Conservation (phyloP, 2,888 invertebrate species). For the Invenusta paracnida region DNA sequence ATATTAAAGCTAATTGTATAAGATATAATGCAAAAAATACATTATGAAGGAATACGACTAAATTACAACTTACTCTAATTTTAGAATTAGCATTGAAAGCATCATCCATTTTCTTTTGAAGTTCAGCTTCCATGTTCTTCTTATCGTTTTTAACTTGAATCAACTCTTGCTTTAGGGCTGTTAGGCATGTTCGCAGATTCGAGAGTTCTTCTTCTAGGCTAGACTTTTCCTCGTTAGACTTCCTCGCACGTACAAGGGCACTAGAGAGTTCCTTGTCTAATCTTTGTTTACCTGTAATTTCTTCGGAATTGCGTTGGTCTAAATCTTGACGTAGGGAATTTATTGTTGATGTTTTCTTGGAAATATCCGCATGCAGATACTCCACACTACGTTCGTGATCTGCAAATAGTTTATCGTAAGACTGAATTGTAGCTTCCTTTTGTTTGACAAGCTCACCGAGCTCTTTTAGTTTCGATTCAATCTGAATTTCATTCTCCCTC, state of each 20-base stretch:
- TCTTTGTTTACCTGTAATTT: neutral
- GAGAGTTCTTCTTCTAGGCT: too few species aligned
- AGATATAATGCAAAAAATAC: too few species aligned
- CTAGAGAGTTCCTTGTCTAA: neutral
- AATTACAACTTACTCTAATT: too few species aligned
- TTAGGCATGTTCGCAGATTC: too few species aligned
- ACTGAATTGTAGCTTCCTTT: neutral
- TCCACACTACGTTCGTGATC: neutral
- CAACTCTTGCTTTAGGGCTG: neutral
- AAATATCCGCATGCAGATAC: neutral
- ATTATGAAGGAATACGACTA: too few species aligned
- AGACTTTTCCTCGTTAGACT: neutral
- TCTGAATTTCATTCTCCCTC: neutral
- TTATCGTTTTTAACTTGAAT: neutral
- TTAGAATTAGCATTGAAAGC: neutral
- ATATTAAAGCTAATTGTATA: too few species aligned
- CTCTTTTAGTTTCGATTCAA: neutral
- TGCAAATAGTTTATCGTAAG: neutral
- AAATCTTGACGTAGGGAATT: neutral
- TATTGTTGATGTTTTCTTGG: neutral
- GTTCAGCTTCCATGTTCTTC: neutral
- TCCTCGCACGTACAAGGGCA: too few species aligned
- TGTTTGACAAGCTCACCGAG: neutral
- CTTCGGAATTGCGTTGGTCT: neutral
- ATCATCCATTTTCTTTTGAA: neutral